Percentiles rank a stretch among this genome's conserved stretches.
Conservation (phyloP, 2,888 invertebrate genomes). For the Chorisops tibialis region DNA sequence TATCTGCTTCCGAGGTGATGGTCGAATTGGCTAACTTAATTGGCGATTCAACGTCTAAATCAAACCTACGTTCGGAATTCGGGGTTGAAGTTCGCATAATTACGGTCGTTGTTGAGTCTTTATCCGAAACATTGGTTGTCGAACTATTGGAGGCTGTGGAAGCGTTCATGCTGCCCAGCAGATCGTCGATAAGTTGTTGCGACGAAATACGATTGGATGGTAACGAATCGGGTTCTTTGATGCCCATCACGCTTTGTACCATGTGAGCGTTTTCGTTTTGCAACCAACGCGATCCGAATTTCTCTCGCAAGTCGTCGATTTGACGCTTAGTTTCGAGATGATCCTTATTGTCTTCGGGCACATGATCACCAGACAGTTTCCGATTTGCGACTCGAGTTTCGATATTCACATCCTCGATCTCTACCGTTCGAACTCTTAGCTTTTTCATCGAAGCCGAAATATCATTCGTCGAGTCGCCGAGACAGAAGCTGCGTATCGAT, state of each 20-base stretch:
- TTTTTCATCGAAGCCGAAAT: slow-evolving; percentile 37
- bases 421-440: slow-evolving; percentile 53
- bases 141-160: neutral
- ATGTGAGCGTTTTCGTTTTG: slow-evolving; percentile 55
- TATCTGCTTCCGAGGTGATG: neutral
- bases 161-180: slow-evolving; percentile 39
- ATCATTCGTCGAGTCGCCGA: slow-evolving; percentile 25
- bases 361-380: neutral
- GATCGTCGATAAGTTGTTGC: slow-evolving; percentile 43
- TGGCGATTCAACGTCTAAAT: neutral
- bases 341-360: slow-evolving; percentile 46
- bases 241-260: slow-evolving; percentile 58
- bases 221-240: slow-evolving; percentile 36
- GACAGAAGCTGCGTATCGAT: slow-evolving; percentile 39
- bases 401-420: slow-evolving; percentile 42
- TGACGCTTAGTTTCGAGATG: slow-evolving; percentile 60
- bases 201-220: slow-evolving; percentile 34
- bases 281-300: slow-evolving; percentile 62
- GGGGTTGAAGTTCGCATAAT: slow-evolving; percentile 41
- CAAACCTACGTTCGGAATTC: neutral
- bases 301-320: slow-evolving; percentile 57
- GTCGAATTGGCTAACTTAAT: neutral
- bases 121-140: neutral
- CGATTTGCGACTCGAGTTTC: slow-evolving; percentile 22
- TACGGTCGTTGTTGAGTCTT: neutral